A percentile compares a stretch with the other conserved stretches of the same genome.
phyloP scores from a whole-genome alignment of 53 echinoderm and acorn worm species.

The Antedon mediterranea region DNA sequence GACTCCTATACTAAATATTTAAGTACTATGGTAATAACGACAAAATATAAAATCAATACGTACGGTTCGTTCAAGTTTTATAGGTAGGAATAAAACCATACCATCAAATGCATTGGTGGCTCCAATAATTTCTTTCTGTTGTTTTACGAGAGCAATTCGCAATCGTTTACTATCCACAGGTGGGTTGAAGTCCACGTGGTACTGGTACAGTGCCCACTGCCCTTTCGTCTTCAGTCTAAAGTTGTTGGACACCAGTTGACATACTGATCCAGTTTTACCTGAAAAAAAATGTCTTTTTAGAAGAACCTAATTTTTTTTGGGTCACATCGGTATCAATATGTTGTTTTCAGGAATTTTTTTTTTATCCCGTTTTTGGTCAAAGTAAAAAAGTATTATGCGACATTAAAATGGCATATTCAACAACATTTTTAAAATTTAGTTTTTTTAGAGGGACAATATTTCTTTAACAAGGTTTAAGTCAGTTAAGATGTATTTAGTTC shows the following conservation, averaged over 20 bases:
- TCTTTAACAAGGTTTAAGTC: too few relatives aligned
- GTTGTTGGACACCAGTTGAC: constrained; percentile 39
- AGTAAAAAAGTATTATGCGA: too few relatives aligned
- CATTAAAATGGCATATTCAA: too few relatives aligned
- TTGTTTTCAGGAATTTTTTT: too few relatives aligned
- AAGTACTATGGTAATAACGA: neutral
- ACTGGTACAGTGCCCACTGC: constrained; percentile 77
- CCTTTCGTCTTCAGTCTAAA: constrained; percentile 29
- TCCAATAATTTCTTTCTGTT: constrained; percentile 27
- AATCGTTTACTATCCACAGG: constrained; percentile 35
- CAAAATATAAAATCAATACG: neutral
- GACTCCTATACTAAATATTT: neutral
- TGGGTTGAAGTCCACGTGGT: constrained; percentile 60
- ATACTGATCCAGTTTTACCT: constrained; percentile 14
- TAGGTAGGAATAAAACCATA: constrained; percentile 40
- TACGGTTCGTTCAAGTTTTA: constrained; percentile 47
- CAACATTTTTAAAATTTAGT: too few relatives aligned
- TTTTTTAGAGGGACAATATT: too few relatives aligned
- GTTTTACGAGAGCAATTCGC: constrained; percentile 34
- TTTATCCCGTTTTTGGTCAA: too few relatives aligned
- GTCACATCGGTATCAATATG: too few relatives aligned
- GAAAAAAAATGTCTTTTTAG: neutral
- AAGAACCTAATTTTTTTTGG: too few relatives aligned
- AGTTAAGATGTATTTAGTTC: too few relatives aligned
- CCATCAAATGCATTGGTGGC: constrained; percentile 56